phyloP scores from a whole-genome alignment of 1,140 invertebrate species.

The Bombus pascuorum region DNA sequence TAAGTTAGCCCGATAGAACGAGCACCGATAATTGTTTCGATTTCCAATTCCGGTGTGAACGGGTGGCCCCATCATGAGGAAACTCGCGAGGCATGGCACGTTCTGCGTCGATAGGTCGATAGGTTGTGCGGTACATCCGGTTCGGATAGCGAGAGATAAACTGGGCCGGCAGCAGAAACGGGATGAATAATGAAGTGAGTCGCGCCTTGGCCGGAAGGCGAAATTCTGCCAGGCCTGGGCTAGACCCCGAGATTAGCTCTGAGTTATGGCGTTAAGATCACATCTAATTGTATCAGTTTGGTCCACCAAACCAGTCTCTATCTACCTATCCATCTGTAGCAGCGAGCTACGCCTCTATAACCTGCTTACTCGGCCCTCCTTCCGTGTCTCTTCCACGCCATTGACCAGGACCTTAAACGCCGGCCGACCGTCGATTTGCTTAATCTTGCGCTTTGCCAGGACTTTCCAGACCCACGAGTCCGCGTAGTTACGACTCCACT shows the following conservation, averaged over 20 bases:
- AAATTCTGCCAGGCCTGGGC: constrained; percentile 67
- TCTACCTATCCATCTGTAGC: constrained; percentile 78
- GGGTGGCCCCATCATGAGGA: constrained; percentile 57
- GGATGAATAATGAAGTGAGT: constrained; percentile 83
- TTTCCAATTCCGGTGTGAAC: constrained; percentile 50
- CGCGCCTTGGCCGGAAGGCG: constrained; percentile 77
- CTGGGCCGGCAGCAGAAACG: constrained; percentile 68
- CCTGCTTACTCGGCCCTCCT: constrained; percentile 77
- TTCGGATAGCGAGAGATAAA: constrained; percentile 73
- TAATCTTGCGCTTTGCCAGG: constrained; percentile 70
- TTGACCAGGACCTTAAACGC: constrained; percentile 77
- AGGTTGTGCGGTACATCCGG: constrained; percentile 75
- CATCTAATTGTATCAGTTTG: constrained; percentile 83
- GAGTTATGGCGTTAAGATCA: constrained; percentile 82
- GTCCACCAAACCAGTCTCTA: constrained; percentile 71
- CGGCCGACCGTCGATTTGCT: constrained; percentile 69
- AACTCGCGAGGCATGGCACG: constrained; percentile 70
- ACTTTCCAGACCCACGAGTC: constrained; percentile 62
- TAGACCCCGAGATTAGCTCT: constrained; percentile 79
- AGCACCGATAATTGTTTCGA: constrained; percentile 37
- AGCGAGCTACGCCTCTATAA: constrained; percentile 67
- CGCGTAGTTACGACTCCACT: constrained; percentile 59
- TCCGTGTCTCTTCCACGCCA: constrained; percentile 78
- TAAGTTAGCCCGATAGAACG: background rate
- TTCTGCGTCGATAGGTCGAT: constrained; percentile 67